These are phyloP conservation scores for Cacatua alba DNA, from an alignment of 2,113 vertebrate genomes.

Conservation along the genomic window DNA sequence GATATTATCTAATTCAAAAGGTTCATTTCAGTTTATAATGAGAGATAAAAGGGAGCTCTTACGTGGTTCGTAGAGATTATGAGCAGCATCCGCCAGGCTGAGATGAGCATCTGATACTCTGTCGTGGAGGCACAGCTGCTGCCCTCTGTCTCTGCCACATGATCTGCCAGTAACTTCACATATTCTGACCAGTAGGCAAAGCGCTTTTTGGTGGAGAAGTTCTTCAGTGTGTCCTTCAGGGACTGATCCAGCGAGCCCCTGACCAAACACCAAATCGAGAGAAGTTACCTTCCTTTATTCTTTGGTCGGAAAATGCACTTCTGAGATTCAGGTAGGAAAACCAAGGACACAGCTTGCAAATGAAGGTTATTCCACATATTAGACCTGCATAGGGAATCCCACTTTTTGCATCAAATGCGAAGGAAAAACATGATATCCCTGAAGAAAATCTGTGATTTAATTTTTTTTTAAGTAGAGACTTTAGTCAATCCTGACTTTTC, in stretches of 20 bases:
- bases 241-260: slow-evolving; percentile 92
- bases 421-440: neutral
- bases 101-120: slow-evolving; percentile 92
- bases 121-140: slow-evolving; percentile 80
- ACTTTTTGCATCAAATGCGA: slow-evolving; percentile 7
- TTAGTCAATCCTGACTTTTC: neutral
- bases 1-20: neutral
- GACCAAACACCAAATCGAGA: slow-evolving; percentile 11
- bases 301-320: neutral
- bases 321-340: slow-evolving; percentile 3
- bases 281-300: slow-evolving; percentile 40
- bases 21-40: neutral
- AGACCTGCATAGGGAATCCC: slow-evolving; percentile 14
- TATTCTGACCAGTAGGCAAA: slow-evolving; percentile 98
- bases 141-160: slow-evolving; percentile 85
- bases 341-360: neutral
- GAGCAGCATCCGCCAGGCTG: slow-evolving; percentile 93
- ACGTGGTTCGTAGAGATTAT: slow-evolving; percentile 92
- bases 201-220: slow-evolving; percentile 85
- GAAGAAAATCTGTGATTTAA: neutral
- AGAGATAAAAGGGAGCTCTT: slow-evolving; percentile 25
- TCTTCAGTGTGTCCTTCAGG: slow-evolving; percentile 88
- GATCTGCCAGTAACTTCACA: slow-evolving; percentile 84
- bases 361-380: slow-evolving; percentile 8
- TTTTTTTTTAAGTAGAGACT: neutral